Evolutionary conservation across 2,113 vertebrate genomes (phyloP).

Genomic region (Halichoerus grypus): DNA sequence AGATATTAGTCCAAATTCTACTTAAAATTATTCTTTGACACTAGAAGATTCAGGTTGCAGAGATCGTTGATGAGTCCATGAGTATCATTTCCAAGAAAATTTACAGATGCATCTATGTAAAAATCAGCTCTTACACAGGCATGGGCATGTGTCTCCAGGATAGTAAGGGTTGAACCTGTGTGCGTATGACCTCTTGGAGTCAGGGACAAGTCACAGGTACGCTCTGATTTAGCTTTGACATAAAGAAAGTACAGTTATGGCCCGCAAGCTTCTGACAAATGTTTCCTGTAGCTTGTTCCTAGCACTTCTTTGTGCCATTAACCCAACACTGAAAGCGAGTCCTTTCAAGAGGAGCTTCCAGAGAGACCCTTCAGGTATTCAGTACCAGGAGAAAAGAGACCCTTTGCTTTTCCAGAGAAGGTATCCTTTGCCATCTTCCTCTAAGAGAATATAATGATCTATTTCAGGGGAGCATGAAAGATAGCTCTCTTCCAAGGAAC

Average conservation of each 20-base stretch:
- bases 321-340: background rate
- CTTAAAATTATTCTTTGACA: background rate
- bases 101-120: background rate
- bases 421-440: background rate
- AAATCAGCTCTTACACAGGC: background rate
- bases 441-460: background rate
- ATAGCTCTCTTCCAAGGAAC: background rate
- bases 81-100: slow-evolving; percentile 29
- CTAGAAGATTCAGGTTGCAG: background rate
- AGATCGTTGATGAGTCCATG: slow-evolving; percentile 17
- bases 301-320: background rate
- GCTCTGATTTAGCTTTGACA: background rate
- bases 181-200: background rate
- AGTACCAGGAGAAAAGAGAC: background rate
- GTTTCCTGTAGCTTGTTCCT: background rate
- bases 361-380: background rate
- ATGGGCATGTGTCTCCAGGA: background rate
- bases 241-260: background rate
- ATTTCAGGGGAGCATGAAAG: background rate
- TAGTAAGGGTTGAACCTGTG: background rate
- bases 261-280: background rate
- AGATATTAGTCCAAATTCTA: background rate
- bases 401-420: background rate
- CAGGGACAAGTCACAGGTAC: background rate
- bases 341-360: background rate